phyloP scores from a whole-genome alignment of 2,797 vertebrate species.

The Xiphorhynchus erythropygius region DNA sequence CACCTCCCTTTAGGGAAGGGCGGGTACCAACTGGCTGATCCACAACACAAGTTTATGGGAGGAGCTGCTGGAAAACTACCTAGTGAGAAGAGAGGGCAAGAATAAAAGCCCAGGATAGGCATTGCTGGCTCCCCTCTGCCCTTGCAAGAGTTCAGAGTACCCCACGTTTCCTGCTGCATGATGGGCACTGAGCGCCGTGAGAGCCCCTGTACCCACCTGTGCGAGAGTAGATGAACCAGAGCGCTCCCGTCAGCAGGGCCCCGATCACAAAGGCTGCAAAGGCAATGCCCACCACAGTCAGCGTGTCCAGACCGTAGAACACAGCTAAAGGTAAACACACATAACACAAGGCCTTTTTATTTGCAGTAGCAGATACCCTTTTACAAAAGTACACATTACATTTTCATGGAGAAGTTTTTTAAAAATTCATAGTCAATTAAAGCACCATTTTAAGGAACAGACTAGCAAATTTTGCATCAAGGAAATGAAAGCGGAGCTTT shows the following conservation, averaged over 20 bases:
- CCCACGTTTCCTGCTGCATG: accelerated
- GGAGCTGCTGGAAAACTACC: background rate
- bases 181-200: background rate
- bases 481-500: conserved; percentile 16
- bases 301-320: conserved; percentile 86
- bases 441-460: background rate
- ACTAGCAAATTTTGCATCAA: background rate
- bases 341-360: background rate
- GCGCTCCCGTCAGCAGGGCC: conserved; percentile 90
- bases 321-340: conserved; percentile 67
- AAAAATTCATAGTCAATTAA: background rate
- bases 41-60: background rate
- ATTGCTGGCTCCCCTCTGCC: background rate
- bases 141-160: background rate
- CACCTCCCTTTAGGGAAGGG: background rate
- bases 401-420: background rate
- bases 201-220: conserved; percentile 83
- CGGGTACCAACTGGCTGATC: background rate
- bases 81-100: background rate
- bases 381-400: background rate
- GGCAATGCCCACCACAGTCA: conserved; percentile 93
- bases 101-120: background rate
- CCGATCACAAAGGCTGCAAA: conserved; percentile 95
- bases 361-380: accelerated
- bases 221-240: conserved; percentile 98